Percentiles rank a stretch among this genome's conserved stretches.
These are phyloP conservation scores for Isichthys henryi DNA, from an alignment of 2,113 vertebrate species.

Conservation along the genomic window DNA sequence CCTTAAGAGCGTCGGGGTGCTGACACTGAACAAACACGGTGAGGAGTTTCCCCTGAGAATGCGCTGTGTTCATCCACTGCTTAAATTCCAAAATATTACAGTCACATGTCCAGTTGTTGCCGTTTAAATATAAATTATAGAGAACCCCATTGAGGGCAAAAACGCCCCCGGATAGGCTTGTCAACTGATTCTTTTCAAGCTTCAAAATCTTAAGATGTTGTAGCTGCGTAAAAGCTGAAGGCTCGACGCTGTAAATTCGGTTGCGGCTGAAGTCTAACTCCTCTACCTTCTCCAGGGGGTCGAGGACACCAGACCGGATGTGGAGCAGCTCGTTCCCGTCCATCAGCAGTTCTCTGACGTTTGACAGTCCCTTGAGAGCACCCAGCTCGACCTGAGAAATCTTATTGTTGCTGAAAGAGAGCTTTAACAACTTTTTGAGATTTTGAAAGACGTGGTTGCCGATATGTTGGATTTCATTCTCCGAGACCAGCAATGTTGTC, in stretches of 20 bases:
- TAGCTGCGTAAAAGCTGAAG: slow-evolving; percentile 62
- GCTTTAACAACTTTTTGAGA: slow-evolving; percentile 68
- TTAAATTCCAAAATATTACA: slow-evolving; percentile 75
- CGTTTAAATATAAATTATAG: slow-evolving; percentile 78
- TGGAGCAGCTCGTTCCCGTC: slow-evolving; percentile 76
- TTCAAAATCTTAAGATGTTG: slow-evolving; percentile 70
- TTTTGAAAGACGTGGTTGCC: slow-evolving; percentile 74
- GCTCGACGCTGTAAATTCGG: slow-evolving; percentile 61
- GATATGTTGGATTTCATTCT: slow-evolving; percentile 75
- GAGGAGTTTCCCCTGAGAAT: slow-evolving; percentile 75
- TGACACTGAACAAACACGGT: slow-evolving; percentile 80
- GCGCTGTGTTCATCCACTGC: slow-evolving; percentile 74
- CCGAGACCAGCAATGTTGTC: slow-evolving; percentile 74
- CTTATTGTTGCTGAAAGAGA: slow-evolving; percentile 76
- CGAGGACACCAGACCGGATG: slow-evolving; percentile 69
- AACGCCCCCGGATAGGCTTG: slow-evolving; percentile 68
- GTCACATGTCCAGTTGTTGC: slow-evolving; percentile 89
- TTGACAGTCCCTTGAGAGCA: slow-evolving; percentile 69
- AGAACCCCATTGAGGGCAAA: slow-evolving; percentile 72
- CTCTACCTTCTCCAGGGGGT: slow-evolving; percentile 74
- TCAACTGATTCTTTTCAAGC: slow-evolving; percentile 75
- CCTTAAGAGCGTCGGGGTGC: slow-evolving; percentile 66
- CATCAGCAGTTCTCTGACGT: slow-evolving; percentile 72
- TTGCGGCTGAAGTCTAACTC: slow-evolving; percentile 81
- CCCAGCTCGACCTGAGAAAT: slow-evolving; percentile 66